Evolutionary conservation across 2,797 vertebrate genomes (phyloP).

Genomic region (Falco peregrinus): DNA sequence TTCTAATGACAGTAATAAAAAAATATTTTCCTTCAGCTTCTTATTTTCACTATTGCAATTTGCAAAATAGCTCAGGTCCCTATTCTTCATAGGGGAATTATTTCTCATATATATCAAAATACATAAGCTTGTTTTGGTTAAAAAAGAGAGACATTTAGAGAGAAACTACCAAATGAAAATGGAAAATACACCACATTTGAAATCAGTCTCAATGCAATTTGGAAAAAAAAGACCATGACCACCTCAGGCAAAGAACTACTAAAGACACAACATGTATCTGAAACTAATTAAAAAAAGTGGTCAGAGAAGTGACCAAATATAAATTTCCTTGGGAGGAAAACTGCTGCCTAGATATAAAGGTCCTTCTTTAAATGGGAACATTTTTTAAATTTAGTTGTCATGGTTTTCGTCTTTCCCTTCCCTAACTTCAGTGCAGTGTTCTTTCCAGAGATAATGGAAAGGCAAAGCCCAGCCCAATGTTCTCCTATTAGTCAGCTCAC

Average conservation of each 20-base stretch:
- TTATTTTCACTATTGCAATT: not conserved
- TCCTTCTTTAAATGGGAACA: not conserved
- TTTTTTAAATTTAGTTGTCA: not conserved
- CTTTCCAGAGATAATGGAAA: not conserved
- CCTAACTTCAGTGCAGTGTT: not conserved
- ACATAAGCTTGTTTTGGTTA: not conserved
- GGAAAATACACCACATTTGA: not conserved
- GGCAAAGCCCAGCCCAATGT: not conserved
- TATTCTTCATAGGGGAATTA: not conserved
- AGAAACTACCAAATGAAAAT: not conserved
- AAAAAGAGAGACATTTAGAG: not conserved
- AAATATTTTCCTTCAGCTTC: not conserved
- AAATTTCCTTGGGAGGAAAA: not conserved
- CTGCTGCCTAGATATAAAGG: not conserved
- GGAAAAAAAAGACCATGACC: not conserved
- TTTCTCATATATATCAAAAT: not conserved
- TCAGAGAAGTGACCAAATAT: not conserved
- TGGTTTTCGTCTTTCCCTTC: not conserved
- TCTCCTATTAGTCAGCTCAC: not conserved
- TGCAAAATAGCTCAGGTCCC: not conserved
- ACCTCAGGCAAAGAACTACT: not conserved
- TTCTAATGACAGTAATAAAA: not conserved
- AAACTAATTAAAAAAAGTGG: not conserved
- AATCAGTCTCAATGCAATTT: not conserved
- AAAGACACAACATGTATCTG: not conserved